Evolutionary conservation across 2,888 invertebrate genomes (phyloP).

Genomic region (Nipponacmea schrenckii): DNA sequence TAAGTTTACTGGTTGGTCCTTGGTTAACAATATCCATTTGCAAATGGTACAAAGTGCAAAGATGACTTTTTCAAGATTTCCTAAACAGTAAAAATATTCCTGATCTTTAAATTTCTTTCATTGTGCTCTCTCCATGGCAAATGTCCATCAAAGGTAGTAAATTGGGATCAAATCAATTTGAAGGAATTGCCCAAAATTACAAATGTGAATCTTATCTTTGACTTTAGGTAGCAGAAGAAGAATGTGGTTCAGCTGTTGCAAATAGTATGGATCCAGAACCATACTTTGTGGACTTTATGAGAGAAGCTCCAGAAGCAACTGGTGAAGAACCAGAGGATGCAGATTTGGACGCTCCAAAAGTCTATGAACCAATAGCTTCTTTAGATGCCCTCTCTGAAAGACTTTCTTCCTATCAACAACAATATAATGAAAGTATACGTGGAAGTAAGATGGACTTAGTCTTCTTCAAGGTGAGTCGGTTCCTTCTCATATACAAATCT

Average conservation of each 20-base stretch:
- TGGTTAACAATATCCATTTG: too few relatives aligned
- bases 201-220: not conserved
- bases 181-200: not conserved
- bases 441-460: slow-evolving; percentile 69
- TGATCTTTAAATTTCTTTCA: too few relatives aligned
- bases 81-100: too few relatives aligned
- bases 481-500: not conserved
- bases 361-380: slow-evolving; percentile 85
- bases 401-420: slow-evolving; percentile 58
- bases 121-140: too few relatives aligned
- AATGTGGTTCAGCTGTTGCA: slow-evolving; percentile 72
- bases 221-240: slow-evolving; percentile 73
- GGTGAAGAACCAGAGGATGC: slow-evolving; percentile 94
- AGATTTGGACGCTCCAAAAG: slow-evolving; percentile 95
- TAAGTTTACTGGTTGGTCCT: too few relatives aligned
- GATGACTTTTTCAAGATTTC: too few relatives aligned
- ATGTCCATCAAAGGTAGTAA: too few relatives aligned
- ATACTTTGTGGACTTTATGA: slow-evolving; percentile 95
- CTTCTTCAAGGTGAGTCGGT: slow-evolving; percentile 65
- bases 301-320: slow-evolving; percentile 96
- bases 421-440: slow-evolving; percentile 67
- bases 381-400: slow-evolving; percentile 77
- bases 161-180: too few relatives aligned
- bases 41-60: too few relatives aligned
- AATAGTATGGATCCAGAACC: slow-evolving; percentile 81